Evolutionary conservation across 2,797 vertebrate species (phyloP), one percentile per base, ranked within the genome.

Genomic region (Acomys russatus): DNA sequence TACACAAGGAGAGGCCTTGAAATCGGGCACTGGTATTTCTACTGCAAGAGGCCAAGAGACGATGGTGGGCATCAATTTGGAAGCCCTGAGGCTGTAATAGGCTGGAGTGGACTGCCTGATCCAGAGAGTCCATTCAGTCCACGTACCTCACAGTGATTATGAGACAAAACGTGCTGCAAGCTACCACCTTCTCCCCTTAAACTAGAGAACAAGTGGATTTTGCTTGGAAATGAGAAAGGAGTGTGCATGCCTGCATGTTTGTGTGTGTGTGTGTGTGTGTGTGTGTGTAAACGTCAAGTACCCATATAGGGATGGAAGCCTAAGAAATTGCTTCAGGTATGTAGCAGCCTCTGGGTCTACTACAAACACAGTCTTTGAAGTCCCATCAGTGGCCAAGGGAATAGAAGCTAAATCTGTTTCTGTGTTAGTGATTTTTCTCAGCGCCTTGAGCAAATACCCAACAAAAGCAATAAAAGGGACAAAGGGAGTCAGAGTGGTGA

Each of bases 201-300:
- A 63, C 17, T 51, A 15, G 30, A 96, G 83, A 82, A 49, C 3
- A 56, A 70, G 80, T 8, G 3, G 3, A 87, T 66, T 86, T 88
- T 80, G 38, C 54, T 9, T 35, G 28, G 22, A 28, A 85, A 59
- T 3, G 33, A 64, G n/a, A 25, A 30, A 70, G 61, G 61, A 79
- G 25, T 23, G 11, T 4, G 4, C 9, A 3, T 9, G 38, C 17
- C 22, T 38, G n/a, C 63, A 68, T 44, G 3, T 33, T 59, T 71
- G 61, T 68, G 17, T 14, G 8, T 17, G 4, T 1, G 14, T n/a
- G 54, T 9, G 15, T 25, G 14, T 1, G 6, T 22, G 2, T 9
- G 11, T 38, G 70, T 30, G 51, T 18, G 59, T 18, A 3, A 33
- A 20, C 23, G 6, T 30, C 22, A 56, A 59, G 59, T 3, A 30